Percentiles rank a stretch among this genome's conserved stretches.
These are phyloP conservation scores for Neoascia interrupta DNA, from an alignment of 2,888 invertebrate genomes.

Conservation along the genomic window DNA sequence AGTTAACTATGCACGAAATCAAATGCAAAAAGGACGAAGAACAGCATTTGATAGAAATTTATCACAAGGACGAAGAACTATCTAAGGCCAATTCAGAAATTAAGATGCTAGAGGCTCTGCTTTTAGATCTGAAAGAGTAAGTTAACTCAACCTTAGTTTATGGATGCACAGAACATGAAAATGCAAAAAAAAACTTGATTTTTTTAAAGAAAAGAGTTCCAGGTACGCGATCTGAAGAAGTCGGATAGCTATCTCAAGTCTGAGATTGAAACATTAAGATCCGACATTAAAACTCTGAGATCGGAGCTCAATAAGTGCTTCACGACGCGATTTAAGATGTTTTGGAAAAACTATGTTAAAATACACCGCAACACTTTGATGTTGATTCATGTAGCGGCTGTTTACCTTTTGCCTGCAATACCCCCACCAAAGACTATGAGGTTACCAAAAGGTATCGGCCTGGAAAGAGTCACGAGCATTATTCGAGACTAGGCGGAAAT, in stretches of 20 bases:
- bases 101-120: constrained; percentile 53
- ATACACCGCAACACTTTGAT: constrained; percentile 73
- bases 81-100: constrained; percentile 56
- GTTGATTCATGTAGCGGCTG: constrained; percentile 74
- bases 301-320: constrained; percentile 73
- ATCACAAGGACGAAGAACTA: constrained; percentile 30
- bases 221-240: constrained; percentile 49
- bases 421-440: constrained; percentile 71
- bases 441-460: constrained; percentile 18
- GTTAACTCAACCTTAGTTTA: constrained; percentile 15
- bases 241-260: constrained; percentile 55
- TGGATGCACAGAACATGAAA: no score
- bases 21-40: constrained; percentile 65
- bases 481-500: constrained; percentile 9
- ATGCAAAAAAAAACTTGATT: no score
- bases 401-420: constrained; percentile 74
- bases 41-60: constrained; percentile 25
- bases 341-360: constrained; percentile 71
- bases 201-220: constrained; percentile 68
- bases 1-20: constrained; percentile 61
- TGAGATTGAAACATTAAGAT: constrained; percentile 69
- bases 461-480: constrained; percentile 26
- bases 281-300: constrained; percentile 62
- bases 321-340: constrained; percentile 73
- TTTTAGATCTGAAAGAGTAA: constrained; percentile 66